Conservation (phyloP, 2,888 invertebrate genomes). For the Hydriomena furcata region DNA sequence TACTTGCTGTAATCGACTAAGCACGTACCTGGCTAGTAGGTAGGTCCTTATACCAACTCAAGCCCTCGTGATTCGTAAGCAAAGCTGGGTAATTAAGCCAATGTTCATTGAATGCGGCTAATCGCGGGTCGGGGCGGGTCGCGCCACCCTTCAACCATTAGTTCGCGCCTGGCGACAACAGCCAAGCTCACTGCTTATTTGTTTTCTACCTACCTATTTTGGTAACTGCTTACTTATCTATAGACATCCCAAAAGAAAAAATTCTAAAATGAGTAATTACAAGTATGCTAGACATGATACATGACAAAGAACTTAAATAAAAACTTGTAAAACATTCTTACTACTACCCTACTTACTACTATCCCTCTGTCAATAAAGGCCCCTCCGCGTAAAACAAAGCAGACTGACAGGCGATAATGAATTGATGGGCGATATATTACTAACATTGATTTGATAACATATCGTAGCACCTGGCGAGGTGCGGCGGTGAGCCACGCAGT, state of each 20-base stretch:
- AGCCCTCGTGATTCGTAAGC: conserved; percentile 28
- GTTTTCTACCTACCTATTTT: neutral
- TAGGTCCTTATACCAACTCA: conserved; percentile 9
- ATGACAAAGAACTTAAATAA: too few relatives aligned
- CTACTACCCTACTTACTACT: too few relatives aligned
- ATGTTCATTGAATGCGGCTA: conserved; percentile 51
- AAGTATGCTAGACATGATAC: too few relatives aligned
- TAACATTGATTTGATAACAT: conserved; percentile 46
- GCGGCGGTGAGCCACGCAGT: conserved; percentile 15
- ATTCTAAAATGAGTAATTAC: too few relatives aligned
- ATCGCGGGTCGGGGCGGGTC: conserved; percentile 43
- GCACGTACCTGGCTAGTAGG: neutral
- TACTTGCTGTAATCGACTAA: too few relatives aligned
- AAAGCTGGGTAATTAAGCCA: conserved; percentile 48
- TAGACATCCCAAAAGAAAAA: too few relatives aligned
- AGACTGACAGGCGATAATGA: conserved; percentile 23
- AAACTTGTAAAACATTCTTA: neutral
- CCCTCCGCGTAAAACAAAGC: conserved; percentile 20
- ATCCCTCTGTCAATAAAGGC: conserved; percentile 16
- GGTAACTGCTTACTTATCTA: too few relatives aligned
- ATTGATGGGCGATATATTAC: conserved; percentile 43
- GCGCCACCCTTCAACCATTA: conserved; percentile 35
- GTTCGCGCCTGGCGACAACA: conserved; percentile 38
- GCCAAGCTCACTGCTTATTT: conserved; percentile 24
- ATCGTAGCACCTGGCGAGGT: conserved; percentile 34